phyloP scores from a whole-genome alignment of 2,797 vertebrate genomes.

The Halcyon leucocephala region DNA sequence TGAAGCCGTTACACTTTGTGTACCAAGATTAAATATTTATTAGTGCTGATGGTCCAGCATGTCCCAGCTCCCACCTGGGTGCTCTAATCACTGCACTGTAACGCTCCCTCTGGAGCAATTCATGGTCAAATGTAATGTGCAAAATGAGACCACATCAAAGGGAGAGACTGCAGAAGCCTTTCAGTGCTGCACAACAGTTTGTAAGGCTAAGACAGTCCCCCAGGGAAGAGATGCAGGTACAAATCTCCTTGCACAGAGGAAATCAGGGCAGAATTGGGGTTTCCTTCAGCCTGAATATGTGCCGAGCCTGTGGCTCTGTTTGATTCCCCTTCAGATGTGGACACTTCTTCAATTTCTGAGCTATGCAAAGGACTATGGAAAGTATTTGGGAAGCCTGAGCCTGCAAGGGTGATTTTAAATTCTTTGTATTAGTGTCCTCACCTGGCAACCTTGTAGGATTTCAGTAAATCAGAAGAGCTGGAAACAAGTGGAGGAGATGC shows the following conservation, averaged over 20 bases:
- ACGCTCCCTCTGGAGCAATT: neutral
- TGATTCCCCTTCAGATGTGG: neutral
- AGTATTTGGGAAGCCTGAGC: neutral
- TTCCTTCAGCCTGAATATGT: neutral
- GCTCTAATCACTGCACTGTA: neutral
- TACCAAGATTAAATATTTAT: slow-evolving; percentile 38
- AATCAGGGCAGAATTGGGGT: neutral
- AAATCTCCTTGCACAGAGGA: neutral
- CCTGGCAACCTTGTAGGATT: neutral
- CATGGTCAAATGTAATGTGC: accelerated
- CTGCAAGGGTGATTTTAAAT: neutral
- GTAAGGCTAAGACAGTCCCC: neutral
- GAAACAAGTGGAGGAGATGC: neutral
- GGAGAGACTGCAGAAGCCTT: neutral
- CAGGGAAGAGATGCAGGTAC: neutral
- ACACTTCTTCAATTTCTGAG: neutral
- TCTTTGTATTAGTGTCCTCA: neutral
- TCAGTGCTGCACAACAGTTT: neutral
- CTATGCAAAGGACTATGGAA: neutral
- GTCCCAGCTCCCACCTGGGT: neutral
- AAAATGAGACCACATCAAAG: neutral
- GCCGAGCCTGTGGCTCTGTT: neutral
- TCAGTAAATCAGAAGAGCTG: neutral
- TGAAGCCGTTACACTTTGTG: neutral
- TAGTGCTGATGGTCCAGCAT: neutral